These are phyloP conservation scores for Noctua janthina DNA, from an alignment of 2,888 invertebrate species.

Conservation along the genomic window DNA sequence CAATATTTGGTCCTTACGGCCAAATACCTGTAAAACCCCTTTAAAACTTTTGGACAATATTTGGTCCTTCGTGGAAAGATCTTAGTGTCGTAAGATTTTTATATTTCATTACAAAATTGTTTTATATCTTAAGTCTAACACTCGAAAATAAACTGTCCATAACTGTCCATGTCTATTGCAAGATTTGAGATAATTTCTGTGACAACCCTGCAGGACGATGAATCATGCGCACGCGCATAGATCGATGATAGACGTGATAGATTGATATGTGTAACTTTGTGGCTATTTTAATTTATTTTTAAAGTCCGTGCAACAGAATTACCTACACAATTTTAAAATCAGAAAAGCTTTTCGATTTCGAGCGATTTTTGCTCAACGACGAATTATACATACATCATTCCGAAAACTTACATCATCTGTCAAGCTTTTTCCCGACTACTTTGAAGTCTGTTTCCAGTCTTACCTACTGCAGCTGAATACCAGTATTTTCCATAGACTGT, in stretches of 20 bases:
- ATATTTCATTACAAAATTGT: neutral
- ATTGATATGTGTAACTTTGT: conserved; percentile 57
- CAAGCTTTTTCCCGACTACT: neutral
- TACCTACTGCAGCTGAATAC: neutral
- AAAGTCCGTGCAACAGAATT: conserved; percentile 36
- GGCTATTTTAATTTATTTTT: conserved; percentile 48
- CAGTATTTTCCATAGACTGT: neutral
- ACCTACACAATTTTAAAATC: neutral
- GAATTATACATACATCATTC: neutral
- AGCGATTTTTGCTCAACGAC: neutral
- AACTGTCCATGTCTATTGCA: too few species aligned
- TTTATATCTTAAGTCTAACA: neutral
- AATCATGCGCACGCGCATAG: conserved; percentile 59
- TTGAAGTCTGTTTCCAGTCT: neutral
- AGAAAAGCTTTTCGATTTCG: neutral
- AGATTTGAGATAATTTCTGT: conserved; percentile 10
- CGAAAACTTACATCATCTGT: neutral
- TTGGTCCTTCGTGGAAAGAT: neutral
- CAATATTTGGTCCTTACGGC: neutral
- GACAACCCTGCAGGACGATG: conserved; percentile 56
- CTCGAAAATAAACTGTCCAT: neutral
- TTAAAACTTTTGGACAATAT: neutral
- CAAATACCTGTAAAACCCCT: neutral
- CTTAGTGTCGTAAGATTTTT: neutral
- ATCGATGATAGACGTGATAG: conserved; percentile 66